Evolutionary conservation across 2,113 vertebrate genomes (phyloP), one percentile per base, ranked within the genome.

Genomic region (Rhabdornis inornatus): DNA sequence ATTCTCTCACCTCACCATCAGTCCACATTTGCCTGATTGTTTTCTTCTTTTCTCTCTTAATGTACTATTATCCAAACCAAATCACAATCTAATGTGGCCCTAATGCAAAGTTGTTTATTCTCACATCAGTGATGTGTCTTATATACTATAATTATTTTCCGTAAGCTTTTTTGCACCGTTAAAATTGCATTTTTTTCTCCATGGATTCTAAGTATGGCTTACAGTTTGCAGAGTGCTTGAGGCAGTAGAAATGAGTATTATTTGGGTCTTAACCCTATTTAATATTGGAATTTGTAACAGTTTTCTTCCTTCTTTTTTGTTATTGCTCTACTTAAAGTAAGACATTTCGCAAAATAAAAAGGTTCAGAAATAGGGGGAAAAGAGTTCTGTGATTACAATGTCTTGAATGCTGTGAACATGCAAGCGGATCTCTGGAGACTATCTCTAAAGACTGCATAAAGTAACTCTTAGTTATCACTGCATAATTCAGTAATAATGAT

Each of bases 81-180:
- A 10, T 19, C 0, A 0, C 28, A 70, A 12, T 40, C n/a, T 39
- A 55, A 20, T 2, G 0, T 35, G 27, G 4, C 27, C 9, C 6
- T 77, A 78, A 76, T 42, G 14, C 6, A 53, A 10, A 6, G 5
- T 7, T 71, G 25, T 56, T 59, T 5, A 9, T 71, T 71, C 33
- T 83, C 9, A 22, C 11, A 45, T 72, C 15, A 60, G 1, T 65
- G 18, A 24, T 18, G 22, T n/a, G 33, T 25, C 13, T 15, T 35
- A 9, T 49, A n/a, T 5, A 1, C 23, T 49, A 9, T 27, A 6
- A 37, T 23, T 47, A 33, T 45, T 82, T 87, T 66, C 37, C 1
- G 0, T 44, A 75, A 60, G 6, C 15, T 71, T 64, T 85, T 55
- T 14, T 53, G 13, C 14, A 74, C 10, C 11, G 65, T 77, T 70